Conservation (phyloP, 2,113 vertebrate genomes). For the Hippocampus comes region DNA sequence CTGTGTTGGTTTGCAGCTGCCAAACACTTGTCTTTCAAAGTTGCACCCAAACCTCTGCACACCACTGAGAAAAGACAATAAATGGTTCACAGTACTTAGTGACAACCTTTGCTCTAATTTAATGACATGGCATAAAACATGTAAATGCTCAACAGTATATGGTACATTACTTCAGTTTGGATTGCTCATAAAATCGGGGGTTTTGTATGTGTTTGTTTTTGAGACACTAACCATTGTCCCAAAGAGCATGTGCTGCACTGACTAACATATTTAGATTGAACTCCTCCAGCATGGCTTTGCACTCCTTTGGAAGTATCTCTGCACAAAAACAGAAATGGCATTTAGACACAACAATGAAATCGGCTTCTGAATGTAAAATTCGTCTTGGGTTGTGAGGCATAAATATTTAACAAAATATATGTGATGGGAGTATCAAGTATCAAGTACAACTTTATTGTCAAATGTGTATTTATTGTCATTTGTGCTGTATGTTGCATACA, state of each 20-base stretch:
- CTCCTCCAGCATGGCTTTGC: conserved; percentile 54
- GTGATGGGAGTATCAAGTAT: too few relatives aligned
- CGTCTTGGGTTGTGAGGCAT: neutral
- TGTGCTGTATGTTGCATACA: too few relatives aligned
- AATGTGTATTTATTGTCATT: too few relatives aligned
- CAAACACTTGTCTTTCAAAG: conserved; percentile 70
- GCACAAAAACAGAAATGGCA: conserved; percentile 21
- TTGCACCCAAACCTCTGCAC: conserved; percentile 63
- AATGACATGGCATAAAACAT: neutral
- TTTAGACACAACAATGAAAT: neutral
- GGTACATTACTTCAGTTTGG: neutral
- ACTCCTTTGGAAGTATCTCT: conserved; percentile 61
- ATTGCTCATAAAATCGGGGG: neutral
- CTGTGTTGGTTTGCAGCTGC: conserved; percentile 7
- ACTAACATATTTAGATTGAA: conserved; percentile 55
- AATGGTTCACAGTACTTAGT: too few relatives aligned
- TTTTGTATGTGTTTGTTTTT: neutral
- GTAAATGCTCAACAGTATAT: neutral
- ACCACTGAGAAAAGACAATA: conserved; percentile 47
- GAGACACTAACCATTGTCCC: conserved; percentile 73
- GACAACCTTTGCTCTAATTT: neutral
- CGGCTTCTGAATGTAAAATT: neutral
- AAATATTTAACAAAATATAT: neutral
- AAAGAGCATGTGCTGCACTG: conserved; percentile 62
- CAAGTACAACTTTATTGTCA: too few relatives aligned